Evolutionary conservation across 2,797 vertebrate genomes (phyloP).

Genomic region (Sebastes iracundus): DNA sequence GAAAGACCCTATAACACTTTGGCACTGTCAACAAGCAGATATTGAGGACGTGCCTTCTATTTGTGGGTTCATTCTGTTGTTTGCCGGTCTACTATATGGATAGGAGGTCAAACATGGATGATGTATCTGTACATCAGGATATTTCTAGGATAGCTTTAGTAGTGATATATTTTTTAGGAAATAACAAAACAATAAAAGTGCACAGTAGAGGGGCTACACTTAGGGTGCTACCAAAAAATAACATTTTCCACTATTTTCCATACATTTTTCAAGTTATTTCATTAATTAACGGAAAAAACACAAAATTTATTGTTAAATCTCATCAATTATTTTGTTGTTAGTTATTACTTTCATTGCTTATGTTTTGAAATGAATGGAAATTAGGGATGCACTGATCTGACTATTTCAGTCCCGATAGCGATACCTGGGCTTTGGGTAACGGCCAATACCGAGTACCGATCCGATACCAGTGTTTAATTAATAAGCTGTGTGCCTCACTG

Average conservation of each 20-base stretch:
- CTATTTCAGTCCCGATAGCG: too few relatives aligned
- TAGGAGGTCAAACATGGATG: not conserved
- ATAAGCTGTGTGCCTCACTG: too few relatives aligned
- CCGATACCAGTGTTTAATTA: too few relatives aligned
- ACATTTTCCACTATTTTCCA: too few relatives aligned
- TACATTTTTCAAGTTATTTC: not conserved
- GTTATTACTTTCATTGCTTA: not conserved
- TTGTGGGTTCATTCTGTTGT: not conserved
- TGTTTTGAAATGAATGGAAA: not conserved
- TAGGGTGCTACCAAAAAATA: not conserved
- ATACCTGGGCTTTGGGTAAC: too few relatives aligned
- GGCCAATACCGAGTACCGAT: too few relatives aligned
- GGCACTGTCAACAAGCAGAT: not conserved
- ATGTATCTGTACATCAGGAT: not conserved
- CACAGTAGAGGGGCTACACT: too few relatives aligned
- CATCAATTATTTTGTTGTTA: not conserved
- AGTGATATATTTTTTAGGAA: not conserved
- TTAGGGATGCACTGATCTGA: too few relatives aligned
- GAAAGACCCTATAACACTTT: not conserved
- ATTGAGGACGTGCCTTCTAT: not conserved
- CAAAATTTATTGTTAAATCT: not conserved
- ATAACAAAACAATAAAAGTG: not conserved
- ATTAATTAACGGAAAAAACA: not conserved
- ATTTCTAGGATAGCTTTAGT: not conserved
- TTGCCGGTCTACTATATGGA: not conserved